phyloP scores from a whole-genome alignment of 92 coral and sea anemone genomes.

The Desmophyllum pertusum region DNA sequence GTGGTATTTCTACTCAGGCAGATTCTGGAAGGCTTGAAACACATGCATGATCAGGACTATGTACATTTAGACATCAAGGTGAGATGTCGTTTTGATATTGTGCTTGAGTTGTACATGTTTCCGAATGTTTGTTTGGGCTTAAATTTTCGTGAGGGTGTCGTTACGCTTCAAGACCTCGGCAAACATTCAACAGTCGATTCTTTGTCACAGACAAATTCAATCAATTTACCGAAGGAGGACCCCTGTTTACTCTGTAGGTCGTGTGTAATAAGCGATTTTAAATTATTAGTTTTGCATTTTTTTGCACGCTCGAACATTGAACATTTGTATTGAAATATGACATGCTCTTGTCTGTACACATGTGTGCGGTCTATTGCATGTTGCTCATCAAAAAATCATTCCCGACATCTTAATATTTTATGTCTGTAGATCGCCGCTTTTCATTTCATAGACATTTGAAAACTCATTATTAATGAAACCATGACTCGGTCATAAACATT shows the following conservation, averaged over 20 bases:
- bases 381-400: constrained; percentile 30
- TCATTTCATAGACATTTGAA: constrained; percentile 17
- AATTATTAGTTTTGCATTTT: background rate
- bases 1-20: constrained; percentile 86
- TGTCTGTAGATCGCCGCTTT: background rate
- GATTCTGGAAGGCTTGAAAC: constrained; percentile 86
- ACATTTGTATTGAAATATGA: constrained; percentile 10
- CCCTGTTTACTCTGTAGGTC: constrained; percentile 3
- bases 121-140: constrained; percentile 32
- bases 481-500: background rate
- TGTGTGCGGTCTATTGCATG: constrained; percentile 4
- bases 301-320: background rate
- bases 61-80: constrained; percentile 89
- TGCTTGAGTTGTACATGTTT: constrained; percentile 27
- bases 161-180: constrained; percentile 37
- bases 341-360: background rate
- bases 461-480: constrained; percentile 4
- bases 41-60: constrained; percentile 78
- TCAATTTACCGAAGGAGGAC: constrained; percentile 26
- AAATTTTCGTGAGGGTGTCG: constrained; percentile 26
- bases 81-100: constrained; percentile 34
- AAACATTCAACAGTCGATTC: constrained; percentile 33
- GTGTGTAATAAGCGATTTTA: background rate
- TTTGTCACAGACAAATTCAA: constrained; percentile 28
- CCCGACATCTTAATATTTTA: constrained; percentile 36